Evolutionary conservation across 2,888 invertebrate species (phyloP).

Genomic region (Liodrosophila aerea): DNA sequence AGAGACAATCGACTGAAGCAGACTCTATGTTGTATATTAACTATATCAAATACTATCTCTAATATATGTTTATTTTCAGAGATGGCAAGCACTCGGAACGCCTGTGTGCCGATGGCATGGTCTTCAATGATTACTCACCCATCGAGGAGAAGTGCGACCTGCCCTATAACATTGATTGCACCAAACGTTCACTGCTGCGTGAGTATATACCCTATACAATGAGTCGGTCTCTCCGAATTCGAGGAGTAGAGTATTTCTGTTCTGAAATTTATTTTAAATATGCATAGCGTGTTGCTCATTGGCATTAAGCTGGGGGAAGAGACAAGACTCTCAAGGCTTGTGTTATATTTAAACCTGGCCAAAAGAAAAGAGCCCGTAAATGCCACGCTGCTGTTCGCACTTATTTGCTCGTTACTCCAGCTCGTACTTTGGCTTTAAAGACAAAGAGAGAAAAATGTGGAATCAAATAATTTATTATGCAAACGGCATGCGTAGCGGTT

Average conservation of each 20-base stretch:
- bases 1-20: too few species aligned
- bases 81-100: constrained; percentile 89
- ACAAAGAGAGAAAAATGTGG: not conserved
- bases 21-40: too few species aligned
- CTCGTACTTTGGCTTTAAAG: constrained; percentile 22
- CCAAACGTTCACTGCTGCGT: constrained; percentile 90
- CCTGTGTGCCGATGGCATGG: constrained; percentile 93
- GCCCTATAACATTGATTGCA: constrained; percentile 93
- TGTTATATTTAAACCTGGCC: constrained; percentile 53
- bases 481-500: constrained; percentile 71
- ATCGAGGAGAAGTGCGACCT: constrained; percentile 93
- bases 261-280: constrained; percentile 31
- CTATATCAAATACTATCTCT: too few species aligned
- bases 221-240: not conserved
- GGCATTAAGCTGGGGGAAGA: constrained; percentile 4
- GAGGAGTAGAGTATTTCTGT: not conserved
- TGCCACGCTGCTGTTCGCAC: constrained; percentile 47
- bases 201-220: constrained; percentile 83
- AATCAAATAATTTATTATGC: constrained; percentile 66
- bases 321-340: constrained; percentile 24
- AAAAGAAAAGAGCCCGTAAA: constrained; percentile 62
- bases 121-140: constrained; percentile 92
- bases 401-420: constrained; percentile 64
- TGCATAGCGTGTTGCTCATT: constrained; percentile 40
- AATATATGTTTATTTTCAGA: constrained; percentile 81